Percentiles rank a stretch among this genome's conserved stretches.
Conservation (phyloP, 2,113 vertebrate species). For the Ploceus nigricollis region DNA sequence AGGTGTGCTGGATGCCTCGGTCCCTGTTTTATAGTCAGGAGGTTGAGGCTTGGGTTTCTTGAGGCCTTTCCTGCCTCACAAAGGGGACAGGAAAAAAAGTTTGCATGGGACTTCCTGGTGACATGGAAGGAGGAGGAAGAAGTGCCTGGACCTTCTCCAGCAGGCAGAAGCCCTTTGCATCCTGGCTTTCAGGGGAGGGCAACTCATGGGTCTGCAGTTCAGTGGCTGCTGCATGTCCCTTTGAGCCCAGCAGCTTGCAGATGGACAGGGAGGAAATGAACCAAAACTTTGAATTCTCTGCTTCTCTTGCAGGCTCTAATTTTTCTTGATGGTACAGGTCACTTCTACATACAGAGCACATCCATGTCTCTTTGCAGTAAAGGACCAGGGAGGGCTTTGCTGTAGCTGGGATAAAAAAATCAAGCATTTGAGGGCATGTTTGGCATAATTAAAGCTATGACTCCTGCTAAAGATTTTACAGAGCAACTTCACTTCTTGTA, state of each 20-base stretch:
- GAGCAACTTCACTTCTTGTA: not conserved
- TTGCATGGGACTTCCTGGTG: not conserved
- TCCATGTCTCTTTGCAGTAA: not conserved
- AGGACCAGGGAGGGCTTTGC: not conserved
- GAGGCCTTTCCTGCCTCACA: not conserved
- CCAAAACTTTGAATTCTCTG: not conserved
- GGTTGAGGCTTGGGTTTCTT: not conserved
- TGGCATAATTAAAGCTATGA: not conserved
- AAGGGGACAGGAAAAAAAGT: not conserved
- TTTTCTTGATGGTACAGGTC: not conserved
- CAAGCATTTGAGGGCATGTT: not conserved
- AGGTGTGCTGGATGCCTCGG: accelerated
- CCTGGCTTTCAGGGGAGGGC: not conserved
- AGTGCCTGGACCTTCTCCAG: not conserved
- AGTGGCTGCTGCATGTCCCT: not conserved
- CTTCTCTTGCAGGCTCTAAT: not conserved
- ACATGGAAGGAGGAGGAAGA: not conserved
- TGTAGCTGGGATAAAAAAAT: not conserved
- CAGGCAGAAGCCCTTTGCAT: not conserved
- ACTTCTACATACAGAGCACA: not conserved
- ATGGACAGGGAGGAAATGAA: not conserved
- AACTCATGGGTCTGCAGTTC: accelerated
- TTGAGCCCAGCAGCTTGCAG: not conserved
- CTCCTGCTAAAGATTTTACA: not conserved
- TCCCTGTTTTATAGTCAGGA: not conserved